phyloP scores from a whole-genome alignment of 2,888 invertebrate genomes.

The Stictocephala bisonia region DNA sequence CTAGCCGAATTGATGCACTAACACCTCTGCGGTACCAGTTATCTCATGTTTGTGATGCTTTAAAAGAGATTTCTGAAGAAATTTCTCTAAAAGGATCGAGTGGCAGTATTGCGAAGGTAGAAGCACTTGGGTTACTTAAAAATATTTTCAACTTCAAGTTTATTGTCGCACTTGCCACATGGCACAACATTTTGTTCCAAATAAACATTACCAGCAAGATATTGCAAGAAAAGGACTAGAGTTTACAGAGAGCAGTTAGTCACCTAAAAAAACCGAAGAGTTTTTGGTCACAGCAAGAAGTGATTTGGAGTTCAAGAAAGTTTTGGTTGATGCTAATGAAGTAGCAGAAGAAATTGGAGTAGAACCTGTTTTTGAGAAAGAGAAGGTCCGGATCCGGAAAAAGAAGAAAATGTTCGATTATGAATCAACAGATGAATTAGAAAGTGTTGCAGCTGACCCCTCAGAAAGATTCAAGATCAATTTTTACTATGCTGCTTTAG shows the following conservation, averaged over 20 bases:
- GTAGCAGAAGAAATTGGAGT: neutral
- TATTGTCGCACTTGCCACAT: neutral
- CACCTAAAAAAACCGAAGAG: too few relatives aligned
- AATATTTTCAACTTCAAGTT: neutral
- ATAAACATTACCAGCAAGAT: neutral
- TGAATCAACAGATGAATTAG: neutral
- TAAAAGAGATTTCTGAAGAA: too few relatives aligned
- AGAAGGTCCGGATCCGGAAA: neutral
- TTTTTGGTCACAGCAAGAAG: too few relatives aligned
- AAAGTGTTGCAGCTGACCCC: neutral
- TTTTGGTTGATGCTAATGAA: slow-evolving; percentile 2
- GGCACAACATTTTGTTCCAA: neutral
- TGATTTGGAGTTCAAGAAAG: neutral
- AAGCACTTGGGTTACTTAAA: too few relatives aligned
- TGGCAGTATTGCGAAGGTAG: neutral
- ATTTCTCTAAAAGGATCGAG: neutral
- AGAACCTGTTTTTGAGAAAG: neutral
- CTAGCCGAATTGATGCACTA: neutral
- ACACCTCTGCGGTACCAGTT: slow-evolving; percentile 1
- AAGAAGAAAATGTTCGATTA: neutral
- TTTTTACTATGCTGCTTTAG: neutral
- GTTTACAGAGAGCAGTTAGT: too few relatives aligned
- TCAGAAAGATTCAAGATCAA: neutral
- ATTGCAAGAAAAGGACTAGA: neutral
- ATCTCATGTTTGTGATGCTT: too few relatives aligned